Percentiles rank a stretch among this genome's conserved stretches.
phyloP scores from a whole-genome alignment of 2,888 invertebrate species.

The Aphelenchoides bicaudatus region DNA sequence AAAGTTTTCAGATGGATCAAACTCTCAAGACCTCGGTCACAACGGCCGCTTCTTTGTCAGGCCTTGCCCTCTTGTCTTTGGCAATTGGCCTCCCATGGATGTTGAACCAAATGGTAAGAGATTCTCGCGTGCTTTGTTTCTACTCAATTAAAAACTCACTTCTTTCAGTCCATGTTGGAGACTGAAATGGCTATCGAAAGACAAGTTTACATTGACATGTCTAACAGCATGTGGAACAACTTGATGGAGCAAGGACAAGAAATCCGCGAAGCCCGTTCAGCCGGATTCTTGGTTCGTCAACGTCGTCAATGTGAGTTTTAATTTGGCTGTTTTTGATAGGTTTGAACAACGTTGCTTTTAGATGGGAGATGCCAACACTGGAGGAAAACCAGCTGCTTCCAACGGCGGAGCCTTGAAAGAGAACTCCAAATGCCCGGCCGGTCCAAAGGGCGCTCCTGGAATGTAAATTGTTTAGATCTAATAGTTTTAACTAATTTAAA shows the following conservation, averaged over 20 bases:
- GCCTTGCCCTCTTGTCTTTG: conserved; percentile 41
- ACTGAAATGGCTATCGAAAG: conserved; percentile 39
- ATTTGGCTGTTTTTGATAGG: too few species aligned
- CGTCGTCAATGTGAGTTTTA: conserved; percentile 42
- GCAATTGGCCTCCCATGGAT: conserved; percentile 43
- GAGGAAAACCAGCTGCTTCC: conserved; percentile 13
- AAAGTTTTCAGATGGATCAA: too few species aligned
- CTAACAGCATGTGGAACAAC: conserved; percentile 49
- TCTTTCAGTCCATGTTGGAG: too few species aligned
- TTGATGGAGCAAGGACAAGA: conserved; percentile 40
- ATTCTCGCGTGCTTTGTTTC: too few species aligned
- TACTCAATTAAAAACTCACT: too few species aligned
- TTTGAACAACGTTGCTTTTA: background rate
- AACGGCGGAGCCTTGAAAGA: conserved; percentile 15
- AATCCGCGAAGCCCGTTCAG: conserved; percentile 37
- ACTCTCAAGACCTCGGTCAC: conserved; percentile 30
- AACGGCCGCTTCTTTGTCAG: conserved; percentile 41
- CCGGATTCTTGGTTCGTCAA: conserved; percentile 19
- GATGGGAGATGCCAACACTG: conserved; percentile 3
- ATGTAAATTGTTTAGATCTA: background rate
- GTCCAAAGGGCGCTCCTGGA: conserved; percentile 39
- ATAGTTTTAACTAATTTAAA: too few species aligned
- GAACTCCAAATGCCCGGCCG: conserved; percentile 38
- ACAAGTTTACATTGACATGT: conserved; percentile 45
- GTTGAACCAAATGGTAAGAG: conserved; percentile 41